Conservation (phyloP, 2,113 vertebrate species). For the Corythaeola cristata region DNA sequence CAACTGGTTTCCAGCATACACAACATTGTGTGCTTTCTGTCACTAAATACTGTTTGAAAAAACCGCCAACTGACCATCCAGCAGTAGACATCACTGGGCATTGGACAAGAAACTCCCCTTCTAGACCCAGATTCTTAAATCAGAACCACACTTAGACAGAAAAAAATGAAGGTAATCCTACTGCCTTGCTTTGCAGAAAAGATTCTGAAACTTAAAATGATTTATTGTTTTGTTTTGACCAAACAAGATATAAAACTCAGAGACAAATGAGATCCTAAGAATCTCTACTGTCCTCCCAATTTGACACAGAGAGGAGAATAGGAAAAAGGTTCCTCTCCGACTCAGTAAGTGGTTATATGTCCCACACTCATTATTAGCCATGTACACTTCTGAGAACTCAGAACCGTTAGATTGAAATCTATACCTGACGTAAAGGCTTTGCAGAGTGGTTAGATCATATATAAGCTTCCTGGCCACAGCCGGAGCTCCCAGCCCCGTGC, state of each 20-base stretch:
- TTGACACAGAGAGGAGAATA: neutral
- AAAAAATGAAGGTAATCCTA: neutral
- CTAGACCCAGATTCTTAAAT: neutral
- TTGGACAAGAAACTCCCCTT: neutral
- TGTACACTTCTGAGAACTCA: neutral
- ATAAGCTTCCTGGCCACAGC: neutral
- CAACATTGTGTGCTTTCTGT: rapidly evolving
- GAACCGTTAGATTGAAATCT: neutral
- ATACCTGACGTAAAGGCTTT: neutral
- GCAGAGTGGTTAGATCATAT: neutral
- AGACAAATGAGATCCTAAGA: neutral
- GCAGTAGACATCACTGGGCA: too few relatives aligned
- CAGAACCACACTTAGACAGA: neutral
- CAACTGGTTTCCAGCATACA: neutral
- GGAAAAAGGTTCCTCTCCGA: neutral
- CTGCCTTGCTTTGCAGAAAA: neutral
- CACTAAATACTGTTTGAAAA: neutral
- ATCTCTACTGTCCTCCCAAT: neutral
- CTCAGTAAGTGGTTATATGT: neutral
- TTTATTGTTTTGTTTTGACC: neutral
- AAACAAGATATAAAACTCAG: neutral
- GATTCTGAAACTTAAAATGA: neutral
- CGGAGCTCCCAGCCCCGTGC: neutral
- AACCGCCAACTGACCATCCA: neutral
- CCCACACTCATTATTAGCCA: neutral